Evolutionary conservation across 2,888 invertebrate species (phyloP).

Genomic region (Pseudoips prasinana): DNA sequence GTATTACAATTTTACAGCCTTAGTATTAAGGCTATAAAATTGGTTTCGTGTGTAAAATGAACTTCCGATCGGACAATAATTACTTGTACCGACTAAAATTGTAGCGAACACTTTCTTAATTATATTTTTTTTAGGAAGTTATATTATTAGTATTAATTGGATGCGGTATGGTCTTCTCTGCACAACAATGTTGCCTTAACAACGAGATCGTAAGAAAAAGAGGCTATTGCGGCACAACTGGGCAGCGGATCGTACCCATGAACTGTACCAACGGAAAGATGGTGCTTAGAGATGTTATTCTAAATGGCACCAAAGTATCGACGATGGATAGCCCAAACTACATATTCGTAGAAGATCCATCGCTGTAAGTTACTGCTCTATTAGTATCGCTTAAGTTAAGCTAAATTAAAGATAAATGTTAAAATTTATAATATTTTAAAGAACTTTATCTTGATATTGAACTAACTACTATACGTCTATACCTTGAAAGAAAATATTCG

Average conservation of each 20-base stretch:
- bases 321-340: constrained; percentile 59
- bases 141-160: constrained; percentile 46
- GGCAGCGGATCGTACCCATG: constrained; percentile 32
- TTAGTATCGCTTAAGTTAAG: too few relatives aligned
- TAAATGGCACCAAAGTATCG: constrained; percentile 58
- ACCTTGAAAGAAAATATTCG: too few relatives aligned
- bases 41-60: too few relatives aligned
- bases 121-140: constrained; percentile 56
- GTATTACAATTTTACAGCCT: too few relatives aligned
- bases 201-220: constrained; percentile 39
- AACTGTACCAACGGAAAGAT: constrained; percentile 59
- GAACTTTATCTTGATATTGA: too few relatives aligned
- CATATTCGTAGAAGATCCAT: constrained; percentile 61
- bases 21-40: too few relatives aligned
- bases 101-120: too few relatives aligned
- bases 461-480: too few relatives aligned
- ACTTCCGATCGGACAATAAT: too few relatives aligned
- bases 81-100: too few relatives aligned
- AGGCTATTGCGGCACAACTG: constrained; percentile 41
- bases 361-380: constrained; percentile 50
- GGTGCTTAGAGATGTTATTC: constrained; percentile 55
- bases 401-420: too few relatives aligned
- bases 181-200: constrained; percentile 55
- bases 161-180: constrained; percentile 37
- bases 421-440: too few relatives aligned